These are phyloP conservation scores for Misgurnus anguillicaudatus DNA, from an alignment of 2,113 vertebrate species.

Conservation along the genomic window DNA sequence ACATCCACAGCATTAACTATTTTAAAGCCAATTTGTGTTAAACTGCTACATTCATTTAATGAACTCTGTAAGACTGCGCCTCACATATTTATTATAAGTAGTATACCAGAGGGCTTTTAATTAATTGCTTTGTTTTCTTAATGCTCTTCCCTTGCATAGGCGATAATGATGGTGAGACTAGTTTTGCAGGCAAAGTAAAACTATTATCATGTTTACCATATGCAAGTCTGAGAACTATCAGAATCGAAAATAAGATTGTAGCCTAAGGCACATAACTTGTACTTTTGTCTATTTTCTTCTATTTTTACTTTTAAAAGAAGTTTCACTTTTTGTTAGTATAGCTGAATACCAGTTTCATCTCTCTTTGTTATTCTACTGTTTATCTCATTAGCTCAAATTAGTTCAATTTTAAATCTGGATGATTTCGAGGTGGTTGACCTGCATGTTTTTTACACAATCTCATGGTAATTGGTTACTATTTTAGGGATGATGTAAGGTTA, in stretches of 20 bases:
- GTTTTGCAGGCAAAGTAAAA: neutral
- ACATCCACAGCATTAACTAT: constrained; percentile 7
- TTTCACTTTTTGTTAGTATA: neutral
- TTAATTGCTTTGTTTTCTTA: constrained; percentile 15
- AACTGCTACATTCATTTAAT: constrained; percentile 21
- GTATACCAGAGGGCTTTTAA: constrained; percentile 25
- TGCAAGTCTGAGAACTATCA: neutral
- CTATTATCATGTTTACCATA: constrained; percentile 7
- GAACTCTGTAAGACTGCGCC: neutral
- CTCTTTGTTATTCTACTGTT: neutral
- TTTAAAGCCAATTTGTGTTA: constrained; percentile 34
- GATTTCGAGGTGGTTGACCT: too few species aligned
- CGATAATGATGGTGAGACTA: constrained; percentile 10
- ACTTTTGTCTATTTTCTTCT: neutral
- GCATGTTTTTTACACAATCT: too few species aligned
- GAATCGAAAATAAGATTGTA: neutral
- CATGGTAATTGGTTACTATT: too few species aligned
- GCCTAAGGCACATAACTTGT: neutral
- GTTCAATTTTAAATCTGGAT: too few species aligned
- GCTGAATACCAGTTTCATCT: constrained; percentile 4
- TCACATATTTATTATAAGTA: constrained; percentile 11
- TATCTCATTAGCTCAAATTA: too few species aligned
- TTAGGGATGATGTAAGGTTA: too few species aligned
- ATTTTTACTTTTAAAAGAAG: too few species aligned
- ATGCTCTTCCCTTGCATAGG: neutral